These are phyloP conservation scores for Planiliza haematocheilus DNA, from an alignment of 2,113 vertebrate genomes.

Conservation along the genomic window DNA sequence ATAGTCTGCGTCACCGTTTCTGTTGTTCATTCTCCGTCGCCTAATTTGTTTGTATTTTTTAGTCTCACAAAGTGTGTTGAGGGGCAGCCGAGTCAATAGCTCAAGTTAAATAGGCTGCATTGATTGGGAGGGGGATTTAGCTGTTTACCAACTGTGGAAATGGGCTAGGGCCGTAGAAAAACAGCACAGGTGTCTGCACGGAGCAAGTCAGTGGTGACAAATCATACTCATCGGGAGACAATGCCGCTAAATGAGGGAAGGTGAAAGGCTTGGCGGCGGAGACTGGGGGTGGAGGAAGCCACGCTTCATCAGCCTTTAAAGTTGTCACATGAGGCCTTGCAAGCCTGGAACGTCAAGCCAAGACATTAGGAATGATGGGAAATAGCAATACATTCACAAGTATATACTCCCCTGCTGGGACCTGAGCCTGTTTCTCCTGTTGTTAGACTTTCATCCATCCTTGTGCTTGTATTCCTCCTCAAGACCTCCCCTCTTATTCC, in stretches of 20 bases:
- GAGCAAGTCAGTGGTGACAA: constrained; percentile 64
- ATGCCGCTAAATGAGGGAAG: constrained; percentile 53
- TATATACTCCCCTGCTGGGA: not conserved
- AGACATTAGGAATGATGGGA: constrained; percentile 36
- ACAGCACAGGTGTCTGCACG: constrained; percentile 37
- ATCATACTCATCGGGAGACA: constrained; percentile 65
- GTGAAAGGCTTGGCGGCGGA: constrained; percentile 40
- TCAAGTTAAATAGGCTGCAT: constrained; percentile 77
- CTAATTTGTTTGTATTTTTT: constrained; percentile 75
- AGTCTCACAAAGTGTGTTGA: constrained; percentile 51
- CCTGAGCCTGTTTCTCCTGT: not conserved
- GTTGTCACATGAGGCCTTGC: constrained; percentile 35
- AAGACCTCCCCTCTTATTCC: constrained; percentile 51
- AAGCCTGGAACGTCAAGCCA: constrained; percentile 28
- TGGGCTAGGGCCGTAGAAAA: constrained; percentile 35
- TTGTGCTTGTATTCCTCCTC: constrained; percentile 36
- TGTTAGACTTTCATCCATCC: constrained; percentile 12
- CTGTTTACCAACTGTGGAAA: constrained; percentile 77
- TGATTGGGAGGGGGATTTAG: constrained; percentile 75
- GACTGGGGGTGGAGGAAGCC: constrained; percentile 27
- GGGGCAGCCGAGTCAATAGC: constrained; percentile 72
- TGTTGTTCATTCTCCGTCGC: constrained; percentile 57
- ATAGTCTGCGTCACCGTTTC: constrained; percentile 35
- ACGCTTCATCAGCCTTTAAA: constrained; percentile 52
- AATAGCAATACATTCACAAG: constrained; percentile 11